Evolutionary conservation across 1,140 invertebrate genomes (phyloP), one percentile per base, ranked within the genome.

Genomic region (Macrostomum lignano): DNA sequence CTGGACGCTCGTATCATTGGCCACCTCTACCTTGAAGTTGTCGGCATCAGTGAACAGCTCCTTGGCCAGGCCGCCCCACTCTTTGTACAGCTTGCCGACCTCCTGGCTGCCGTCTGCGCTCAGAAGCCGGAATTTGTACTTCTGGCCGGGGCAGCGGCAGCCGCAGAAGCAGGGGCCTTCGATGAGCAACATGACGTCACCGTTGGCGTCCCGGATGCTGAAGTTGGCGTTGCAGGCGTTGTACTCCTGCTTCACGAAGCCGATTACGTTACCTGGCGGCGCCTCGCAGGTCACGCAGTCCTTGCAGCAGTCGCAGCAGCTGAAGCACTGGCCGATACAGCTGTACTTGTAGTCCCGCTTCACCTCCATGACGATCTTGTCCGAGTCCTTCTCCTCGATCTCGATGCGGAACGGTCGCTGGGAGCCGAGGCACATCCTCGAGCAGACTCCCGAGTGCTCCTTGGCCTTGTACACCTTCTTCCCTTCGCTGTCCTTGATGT

Each of bases 111-210:
- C 67, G 43, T 73, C 69, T 19, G 58, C 51, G 1, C 68, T 66
- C 37, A 69, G 61, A 13, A 74, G 55, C 70, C 47, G 25, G 51
- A 70, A 70, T 41, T 62, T 68, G 2, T 78, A 71, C 46, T 77
- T 70, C 7, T 73, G 73, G 55, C 73, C 79, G 17, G 76, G 63
- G 25, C 66, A 69, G 44, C 66, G 71, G 1, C 71, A 72, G 52
- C 72, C n/a, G n/a, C n/a, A n/a, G n/a, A n/a, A 77, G 24, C 74
- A 51, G 0, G 79, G 77, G 3, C 78, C 79, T 51, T 75, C 70
- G 42, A 88, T 73, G 37, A 61, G 63, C 4, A 86, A 55, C 1
- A 82, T 69, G 0, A 67, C 67, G 31, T 77, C 67, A 15, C 71
- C 74, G 6, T 63, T 47, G 2, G 68, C 65, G 52, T 84, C 70